A percentile compares a stretch with the other conserved stretches of the same genome.
Evolutionary conservation across 2,888 invertebrate species (phyloP).

Genomic region (Scaptomyza reducta): DNA sequence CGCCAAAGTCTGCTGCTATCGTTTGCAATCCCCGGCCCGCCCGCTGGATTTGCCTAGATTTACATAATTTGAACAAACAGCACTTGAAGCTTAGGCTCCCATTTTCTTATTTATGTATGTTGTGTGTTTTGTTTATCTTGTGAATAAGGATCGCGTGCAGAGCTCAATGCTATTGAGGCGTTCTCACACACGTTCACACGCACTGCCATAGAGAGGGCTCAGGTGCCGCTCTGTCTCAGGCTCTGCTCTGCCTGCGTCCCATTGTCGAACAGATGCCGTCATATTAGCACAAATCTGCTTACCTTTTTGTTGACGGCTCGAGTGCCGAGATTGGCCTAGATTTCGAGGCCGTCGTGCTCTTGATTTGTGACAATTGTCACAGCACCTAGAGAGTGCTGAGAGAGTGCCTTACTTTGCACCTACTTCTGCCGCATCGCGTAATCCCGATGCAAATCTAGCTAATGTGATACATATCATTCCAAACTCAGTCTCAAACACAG

Average conservation of each 20-base stretch:
- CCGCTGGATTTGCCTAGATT: constrained; percentile 71
- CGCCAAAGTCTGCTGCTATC: constrained; percentile 28
- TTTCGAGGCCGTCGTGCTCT: constrained; percentile 46
- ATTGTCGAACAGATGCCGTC: constrained; percentile 74
- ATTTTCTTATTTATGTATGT: not conserved
- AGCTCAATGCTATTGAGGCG: constrained; percentile 48
- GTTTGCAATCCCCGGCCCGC: constrained; percentile 54
- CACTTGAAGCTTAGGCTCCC: constrained; percentile 50
- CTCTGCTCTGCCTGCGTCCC: constrained; percentile 4
- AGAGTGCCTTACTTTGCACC: constrained; percentile 33
- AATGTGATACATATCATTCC: constrained; percentile 74
- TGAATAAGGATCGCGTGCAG: constrained; percentile 38
- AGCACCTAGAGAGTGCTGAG: constrained; percentile 48
- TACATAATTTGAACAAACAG: constrained; percentile 73
- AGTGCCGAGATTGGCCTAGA: constrained; percentile 65
- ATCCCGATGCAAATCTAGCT: constrained; percentile 78
- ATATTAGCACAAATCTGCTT: constrained; percentile 79
- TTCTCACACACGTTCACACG: constrained; percentile 63
- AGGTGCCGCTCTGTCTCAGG: constrained; percentile 38
- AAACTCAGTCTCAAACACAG: constrained; percentile 2
- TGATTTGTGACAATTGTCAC: constrained; percentile 77
- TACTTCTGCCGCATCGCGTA: constrained; percentile 48
- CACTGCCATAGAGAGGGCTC: constrained; percentile 33
- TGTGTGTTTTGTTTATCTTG: constrained; percentile 45
- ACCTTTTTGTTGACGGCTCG: constrained; percentile 67